A percentile compares a stretch with the other conserved stretches of the same genome.
These are phyloP conservation scores for Peromyscus polionotus DNA, from an alignment of 2,113 vertebrate genomes.

Conservation along the genomic window DNA sequence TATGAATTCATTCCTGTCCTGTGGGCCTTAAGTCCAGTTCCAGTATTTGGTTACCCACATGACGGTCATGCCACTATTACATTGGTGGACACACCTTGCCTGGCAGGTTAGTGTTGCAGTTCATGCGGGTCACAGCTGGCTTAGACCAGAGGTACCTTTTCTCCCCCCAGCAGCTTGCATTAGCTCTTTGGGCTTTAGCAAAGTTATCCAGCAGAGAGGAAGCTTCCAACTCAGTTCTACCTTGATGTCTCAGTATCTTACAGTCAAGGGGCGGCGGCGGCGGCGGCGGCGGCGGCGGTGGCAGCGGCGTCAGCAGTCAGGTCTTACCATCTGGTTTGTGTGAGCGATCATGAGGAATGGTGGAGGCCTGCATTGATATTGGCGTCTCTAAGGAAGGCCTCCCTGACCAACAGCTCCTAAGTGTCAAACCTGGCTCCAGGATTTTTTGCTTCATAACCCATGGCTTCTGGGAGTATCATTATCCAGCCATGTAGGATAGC, in stretches of 20 bases:
- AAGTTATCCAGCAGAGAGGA: neutral
- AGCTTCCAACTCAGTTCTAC: neutral
- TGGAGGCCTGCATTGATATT: too few relatives aligned
- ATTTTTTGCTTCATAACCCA: neutral
- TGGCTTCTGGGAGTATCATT: neutral
- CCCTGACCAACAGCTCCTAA: neutral
- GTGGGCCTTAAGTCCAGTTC: neutral
- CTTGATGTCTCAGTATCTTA: neutral
- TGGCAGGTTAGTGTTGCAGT: neutral
- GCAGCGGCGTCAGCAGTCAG: neutral
- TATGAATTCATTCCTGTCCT: neutral
- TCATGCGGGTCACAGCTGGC: rapidly evolving
- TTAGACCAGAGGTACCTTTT: neutral
- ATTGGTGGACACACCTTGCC: neutral
- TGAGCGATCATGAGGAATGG: neutral
- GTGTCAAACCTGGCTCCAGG: neutral
- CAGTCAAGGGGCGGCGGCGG: too few relatives aligned
- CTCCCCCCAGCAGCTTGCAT: neutral
- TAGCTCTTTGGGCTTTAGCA: neutral
- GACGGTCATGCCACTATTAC: neutral
- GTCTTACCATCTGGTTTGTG: too few relatives aligned
- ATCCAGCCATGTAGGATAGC: neutral
- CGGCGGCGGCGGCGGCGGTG: too few relatives aligned
- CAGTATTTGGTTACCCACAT: neutral
- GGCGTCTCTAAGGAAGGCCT: neutral